Evolutionary conservation across 23 tunicate species (phyloP), one percentile per base, ranked within the genome.

Genomic region (Oikopleura albicans): DNA sequence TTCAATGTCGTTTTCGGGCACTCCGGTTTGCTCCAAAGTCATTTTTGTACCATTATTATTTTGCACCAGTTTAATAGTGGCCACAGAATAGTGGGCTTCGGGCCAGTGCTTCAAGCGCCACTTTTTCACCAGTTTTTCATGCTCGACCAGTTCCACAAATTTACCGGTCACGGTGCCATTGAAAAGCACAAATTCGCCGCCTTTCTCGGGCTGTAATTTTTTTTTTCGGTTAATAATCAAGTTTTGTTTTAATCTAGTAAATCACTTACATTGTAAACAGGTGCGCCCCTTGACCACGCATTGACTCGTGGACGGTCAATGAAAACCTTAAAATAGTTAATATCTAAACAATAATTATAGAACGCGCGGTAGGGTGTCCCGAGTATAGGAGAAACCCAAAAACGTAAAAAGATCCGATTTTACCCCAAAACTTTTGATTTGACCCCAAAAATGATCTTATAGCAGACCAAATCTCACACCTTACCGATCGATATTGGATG

Each of bases 61-160:
- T 75, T 95, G 99, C 57, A 57, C 83, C 39, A 95, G 87, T 40
- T 40, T 75, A 28, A 95, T 39, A 31, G 87, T 88, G 40, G 87
- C 99, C 40, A 57, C 85, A 27, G 96, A 90, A 83, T 71, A 87
- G 83, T 95, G 99, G 1, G 97, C 99, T 31, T 86, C 94, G 31
- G 90, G 87, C 99, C 99, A 95, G 27, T 88, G 83, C 59, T 90
- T 90, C 41, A 87, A 76, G 37, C 99, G 75, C 99, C 99, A 95
- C 40, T 83, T 87, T 92, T 89, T 88, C 31, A 41, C 85, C 27
- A 95, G 87, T 40, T 87, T 90, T 22, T 87, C 76, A 71, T 90
- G 85, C 41, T 76, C 40, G 1, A 83, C 87, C 0, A 95, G 83
- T 40, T 84, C 86, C 0, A 89, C 89, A 41, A 85, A 95, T 41